A percentile compares a stretch with the other conserved stretches of the same genome.
These are phyloP conservation scores for Barypeithes pellucidus DNA, from an alignment of 2,888 invertebrate species.

Conservation along the genomic window DNA sequence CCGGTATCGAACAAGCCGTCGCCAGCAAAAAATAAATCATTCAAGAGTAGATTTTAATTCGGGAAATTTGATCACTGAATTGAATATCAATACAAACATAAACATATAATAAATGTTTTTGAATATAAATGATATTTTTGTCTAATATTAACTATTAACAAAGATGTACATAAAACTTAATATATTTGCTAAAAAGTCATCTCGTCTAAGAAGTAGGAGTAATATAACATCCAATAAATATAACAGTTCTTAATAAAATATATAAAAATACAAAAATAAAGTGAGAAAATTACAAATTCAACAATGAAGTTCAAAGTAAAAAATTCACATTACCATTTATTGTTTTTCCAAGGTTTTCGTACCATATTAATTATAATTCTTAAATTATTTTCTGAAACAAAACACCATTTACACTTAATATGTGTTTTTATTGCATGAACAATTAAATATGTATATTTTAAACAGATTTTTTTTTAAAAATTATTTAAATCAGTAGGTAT, in stretches of 20 bases:
- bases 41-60: too few relatives aligned
- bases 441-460: background rate
- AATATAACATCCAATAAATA: background rate
- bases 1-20: too few relatives aligned
- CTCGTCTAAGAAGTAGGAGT: background rate
- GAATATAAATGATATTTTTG: too few relatives aligned
- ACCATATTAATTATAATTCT: background rate
- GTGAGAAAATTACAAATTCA: background rate
- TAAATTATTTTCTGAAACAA: constrained; percentile 4
- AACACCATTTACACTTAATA: background rate
- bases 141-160: too few relatives aligned
- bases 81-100: too few relatives aligned
- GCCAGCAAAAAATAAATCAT: too few relatives aligned
- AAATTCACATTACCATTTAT: background rate
- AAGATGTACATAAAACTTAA: constrained; percentile 7
- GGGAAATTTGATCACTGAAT: too few relatives aligned
- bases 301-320: constrained; percentile 1
- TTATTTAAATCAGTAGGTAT: too few relatives aligned
- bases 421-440: background rate
- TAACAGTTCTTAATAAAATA: background rate
- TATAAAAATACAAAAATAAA: constrained; percentile 2
- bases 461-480: too few relatives aligned
- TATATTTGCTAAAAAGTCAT: background rate
- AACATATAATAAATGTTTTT: too few relatives aligned
- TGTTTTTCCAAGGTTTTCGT: background rate